phyloP scores from a whole-genome alignment of 2,888 invertebrate genomes.

The Stenodema calcarata region DNA sequence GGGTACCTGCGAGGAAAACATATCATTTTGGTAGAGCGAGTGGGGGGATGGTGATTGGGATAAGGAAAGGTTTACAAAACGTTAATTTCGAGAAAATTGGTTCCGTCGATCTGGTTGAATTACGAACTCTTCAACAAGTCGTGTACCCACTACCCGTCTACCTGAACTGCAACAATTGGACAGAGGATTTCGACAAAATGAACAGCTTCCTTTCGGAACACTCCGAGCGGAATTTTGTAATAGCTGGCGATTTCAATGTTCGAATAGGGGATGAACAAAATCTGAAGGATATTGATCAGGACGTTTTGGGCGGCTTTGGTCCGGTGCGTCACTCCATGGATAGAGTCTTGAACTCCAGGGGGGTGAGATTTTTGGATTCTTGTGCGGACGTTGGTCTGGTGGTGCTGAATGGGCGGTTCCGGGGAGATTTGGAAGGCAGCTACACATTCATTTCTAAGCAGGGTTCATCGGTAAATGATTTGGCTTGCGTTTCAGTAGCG shows the following conservation, averaged over 20 bases:
- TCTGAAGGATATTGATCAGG: background rate
- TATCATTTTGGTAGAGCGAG: constrained; percentile 3
- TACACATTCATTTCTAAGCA: constrained; percentile 38
- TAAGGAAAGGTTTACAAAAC: background rate
- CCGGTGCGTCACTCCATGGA: background rate
- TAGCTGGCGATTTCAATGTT: constrained; percentile 22
- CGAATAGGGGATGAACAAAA: background rate
- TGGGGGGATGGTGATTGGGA: background rate
- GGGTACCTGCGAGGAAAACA: background rate
- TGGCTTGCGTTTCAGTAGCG: background rate
- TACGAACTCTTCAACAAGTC: background rate
- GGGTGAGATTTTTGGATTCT: background rate
- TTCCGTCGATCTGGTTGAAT: background rate
- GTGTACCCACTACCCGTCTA: background rate
- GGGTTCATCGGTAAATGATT: constrained; percentile 43
- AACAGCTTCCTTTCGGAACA: background rate
- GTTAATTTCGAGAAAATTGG: background rate
- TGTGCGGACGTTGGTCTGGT: constrained; percentile 18
- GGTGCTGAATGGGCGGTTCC: constrained; percentile 44
- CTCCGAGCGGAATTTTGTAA: background rate
- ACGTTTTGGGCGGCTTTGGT: background rate
- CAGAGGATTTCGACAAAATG: background rate
- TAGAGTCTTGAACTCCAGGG: background rate
- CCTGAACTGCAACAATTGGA: constrained; percentile 6
- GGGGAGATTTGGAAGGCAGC: constrained; percentile 38